phyloP scores from a whole-genome alignment of 2,888 invertebrate species.

The Lordiphosa fenestrarum region DNA sequence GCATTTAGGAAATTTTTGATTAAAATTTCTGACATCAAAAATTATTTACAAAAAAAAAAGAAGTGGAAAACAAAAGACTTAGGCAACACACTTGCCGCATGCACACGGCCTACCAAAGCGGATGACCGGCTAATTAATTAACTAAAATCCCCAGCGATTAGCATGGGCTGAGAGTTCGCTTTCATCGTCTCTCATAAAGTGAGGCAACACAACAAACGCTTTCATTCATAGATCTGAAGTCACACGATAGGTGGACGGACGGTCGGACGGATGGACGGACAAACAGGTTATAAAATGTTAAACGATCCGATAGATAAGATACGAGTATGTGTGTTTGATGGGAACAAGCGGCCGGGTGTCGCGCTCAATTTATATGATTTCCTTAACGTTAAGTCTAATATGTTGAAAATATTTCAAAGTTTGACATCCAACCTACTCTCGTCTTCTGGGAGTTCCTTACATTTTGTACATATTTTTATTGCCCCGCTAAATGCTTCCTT shows the following conservation, averaged over 20 bases:
- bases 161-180: slow-evolving; percentile 54
- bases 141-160: slow-evolving; percentile 66
- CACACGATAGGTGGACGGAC: slow-evolving; percentile 20
- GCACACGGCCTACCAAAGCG: slow-evolving; percentile 24
- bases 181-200: slow-evolving; percentile 30
- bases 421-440: too few relatives aligned
- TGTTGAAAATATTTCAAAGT: slow-evolving; percentile 6
- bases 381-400: slow-evolving; percentile 3
- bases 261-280: slow-evolving; percentile 1
- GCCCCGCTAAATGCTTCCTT: slow-evolving; percentile 42
- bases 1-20: slow-evolving; percentile 68
- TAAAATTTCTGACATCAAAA: slow-evolving; percentile 54
- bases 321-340: slow-evolving; percentile 32
- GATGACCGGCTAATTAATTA: slow-evolving; percentile 59
- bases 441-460: background rate
- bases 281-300: slow-evolving; percentile 67
- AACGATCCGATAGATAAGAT: slow-evolving; percentile 72
- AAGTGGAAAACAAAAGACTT: slow-evolving; percentile 34
- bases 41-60: slow-evolving; percentile 2
- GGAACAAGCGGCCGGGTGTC: slow-evolving; percentile 64
- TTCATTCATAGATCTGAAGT: slow-evolving; percentile 63
- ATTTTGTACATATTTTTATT: slow-evolving; percentile 23
- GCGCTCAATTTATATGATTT: slow-evolving; percentile 63
- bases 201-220: slow-evolving; percentile 32
- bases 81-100: slow-evolving; percentile 33